phyloP scores from a whole-genome alignment of 2,888 invertebrate species.

The Bedellia somnulentella region DNA sequence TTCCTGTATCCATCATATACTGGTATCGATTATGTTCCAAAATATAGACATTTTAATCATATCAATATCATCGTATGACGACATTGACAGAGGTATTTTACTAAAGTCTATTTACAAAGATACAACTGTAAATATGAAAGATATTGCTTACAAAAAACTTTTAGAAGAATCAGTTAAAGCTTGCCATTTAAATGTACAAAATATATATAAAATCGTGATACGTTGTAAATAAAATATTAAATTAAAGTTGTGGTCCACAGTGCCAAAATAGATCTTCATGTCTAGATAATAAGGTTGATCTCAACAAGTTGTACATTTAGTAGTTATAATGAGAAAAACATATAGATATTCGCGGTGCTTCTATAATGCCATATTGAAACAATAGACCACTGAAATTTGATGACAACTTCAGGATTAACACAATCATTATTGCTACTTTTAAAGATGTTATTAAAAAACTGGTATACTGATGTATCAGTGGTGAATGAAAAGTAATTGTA shows the following conservation, averaged over 20 bases:
- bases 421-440: too few species aligned
- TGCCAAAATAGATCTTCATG: conserved; percentile 56
- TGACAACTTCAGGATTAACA: too few species aligned
- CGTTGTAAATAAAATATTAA: conserved; percentile 11
- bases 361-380: too few species aligned
- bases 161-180: conserved; percentile 1
- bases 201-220: background rate
- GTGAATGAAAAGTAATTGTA: too few species aligned
- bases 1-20: too few species aligned
- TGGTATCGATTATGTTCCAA: too few species aligned
- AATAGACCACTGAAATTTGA: too few species aligned
- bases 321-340: conserved; percentile 14
- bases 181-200: background rate
- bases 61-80: too few species aligned
- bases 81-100: too few species aligned
- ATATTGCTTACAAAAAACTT: background rate
- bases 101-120: conserved; percentile 3
- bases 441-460: background rate
- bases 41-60: too few species aligned
- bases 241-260: conserved; percentile 37
- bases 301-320: conserved; percentile 48
- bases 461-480: background rate
- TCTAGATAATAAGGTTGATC: conserved; percentile 46
- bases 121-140: conserved; percentile 1
- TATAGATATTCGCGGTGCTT: background rate